These are phyloP conservation scores for Sebastolobus alascanus DNA, from an alignment of 2,797 vertebrate genomes.

Conservation along the genomic window DNA sequence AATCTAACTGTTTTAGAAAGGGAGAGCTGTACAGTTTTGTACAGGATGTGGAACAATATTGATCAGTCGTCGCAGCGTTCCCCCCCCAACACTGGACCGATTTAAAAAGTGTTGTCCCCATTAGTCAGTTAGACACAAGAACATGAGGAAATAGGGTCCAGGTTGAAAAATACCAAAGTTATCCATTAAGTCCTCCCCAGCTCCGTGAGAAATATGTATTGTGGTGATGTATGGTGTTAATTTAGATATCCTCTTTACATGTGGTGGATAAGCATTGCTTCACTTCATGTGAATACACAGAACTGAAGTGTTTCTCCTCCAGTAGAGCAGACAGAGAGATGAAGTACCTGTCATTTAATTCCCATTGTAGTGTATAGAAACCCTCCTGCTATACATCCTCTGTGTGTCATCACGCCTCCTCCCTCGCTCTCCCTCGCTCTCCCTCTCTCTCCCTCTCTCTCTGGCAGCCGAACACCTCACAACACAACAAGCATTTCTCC, in stretches of 20 bases:
- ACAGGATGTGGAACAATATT: background rate
- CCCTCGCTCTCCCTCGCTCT: conserved; percentile 24
- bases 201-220: background rate
- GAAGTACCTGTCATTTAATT: background rate
- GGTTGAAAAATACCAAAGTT: background rate
- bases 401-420: conserved; percentile 32
- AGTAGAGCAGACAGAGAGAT: background rate
- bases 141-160: background rate
- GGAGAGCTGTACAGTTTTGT: background rate
- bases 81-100: background rate
- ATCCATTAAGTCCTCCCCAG: background rate
- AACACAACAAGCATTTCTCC: conserved; percentile 76
- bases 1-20: background rate
- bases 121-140: background rate
- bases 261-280: background rate
- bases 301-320: background rate
- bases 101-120: background rate
- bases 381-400: conserved; percentile 30
- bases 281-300: background rate
- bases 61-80: background rate
- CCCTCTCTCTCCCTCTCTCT: conserved; percentile 33
- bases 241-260: background rate
- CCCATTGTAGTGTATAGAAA: background rate
- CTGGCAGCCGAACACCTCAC: conserved; percentile 66
- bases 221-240: background rate